These are phyloP conservation scores for Brachionus rotundiformis DNA, from an alignment of 1,140 invertebrate genomes.

Conservation along the genomic window DNA sequence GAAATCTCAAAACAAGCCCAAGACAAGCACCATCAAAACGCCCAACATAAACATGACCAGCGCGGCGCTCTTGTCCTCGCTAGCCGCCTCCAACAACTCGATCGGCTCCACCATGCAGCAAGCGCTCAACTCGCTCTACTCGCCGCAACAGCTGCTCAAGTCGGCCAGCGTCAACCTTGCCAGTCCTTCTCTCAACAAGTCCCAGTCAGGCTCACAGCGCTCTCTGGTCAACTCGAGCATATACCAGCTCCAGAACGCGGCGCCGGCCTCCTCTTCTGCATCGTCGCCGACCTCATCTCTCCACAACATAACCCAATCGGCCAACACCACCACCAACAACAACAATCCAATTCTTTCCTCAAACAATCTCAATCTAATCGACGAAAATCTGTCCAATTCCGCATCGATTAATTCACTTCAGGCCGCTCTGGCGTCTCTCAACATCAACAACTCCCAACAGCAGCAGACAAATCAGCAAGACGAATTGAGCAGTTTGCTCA, in stretches of 20 bases:
- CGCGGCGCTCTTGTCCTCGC: neutral
- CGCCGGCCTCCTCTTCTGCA: neutral
- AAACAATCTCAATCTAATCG: neutral
- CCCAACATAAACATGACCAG: constrained; percentile 18
- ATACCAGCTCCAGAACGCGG: neutral
- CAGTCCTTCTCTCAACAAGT: constrained; percentile 5
- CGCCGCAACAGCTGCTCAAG: constrained; percentile 23
- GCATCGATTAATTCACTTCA: neutral
- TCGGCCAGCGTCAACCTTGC: constrained; percentile 10
- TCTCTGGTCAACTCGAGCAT: neutral
- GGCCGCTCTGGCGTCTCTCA: neutral
- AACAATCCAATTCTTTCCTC: neutral
- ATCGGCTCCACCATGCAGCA: constrained; percentile 40
- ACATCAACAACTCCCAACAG: neutral
- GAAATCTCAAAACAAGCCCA: neutral
- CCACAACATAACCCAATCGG: constrained; percentile 18
- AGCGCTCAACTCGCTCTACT: constrained; percentile 28
- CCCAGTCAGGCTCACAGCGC: neutral
- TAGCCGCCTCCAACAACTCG: neutral
- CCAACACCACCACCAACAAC: neutral
- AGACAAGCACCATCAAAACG: neutral
- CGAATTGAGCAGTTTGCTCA: neutral
- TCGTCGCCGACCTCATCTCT: constrained; percentile 14
- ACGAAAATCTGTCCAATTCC: neutral
- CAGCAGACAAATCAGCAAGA: neutral